Conservation (phyloP, 2,797 vertebrate species). For the Coreius guichenoti region DNA sequence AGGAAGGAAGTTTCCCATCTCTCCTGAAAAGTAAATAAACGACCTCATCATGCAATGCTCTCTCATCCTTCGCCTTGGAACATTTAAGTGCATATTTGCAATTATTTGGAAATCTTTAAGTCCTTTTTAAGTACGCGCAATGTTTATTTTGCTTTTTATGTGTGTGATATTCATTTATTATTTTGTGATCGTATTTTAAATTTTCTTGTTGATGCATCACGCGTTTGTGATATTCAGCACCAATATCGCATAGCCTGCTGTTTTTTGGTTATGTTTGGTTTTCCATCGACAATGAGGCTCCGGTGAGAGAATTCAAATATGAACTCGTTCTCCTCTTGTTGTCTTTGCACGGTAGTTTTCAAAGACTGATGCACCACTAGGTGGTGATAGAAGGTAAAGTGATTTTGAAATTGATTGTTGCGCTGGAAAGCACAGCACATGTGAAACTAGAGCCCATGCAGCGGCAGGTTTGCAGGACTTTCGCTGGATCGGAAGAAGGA, state of each 20-base stretch:
- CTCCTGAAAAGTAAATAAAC: conserved; percentile 54
- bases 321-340: background rate
- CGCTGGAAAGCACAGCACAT: conserved; percentile 11
- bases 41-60: conserved; percentile 13
- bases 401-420: conserved; percentile 23
- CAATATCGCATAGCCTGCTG: background rate
- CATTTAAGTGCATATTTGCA: conserved; percentile 30
- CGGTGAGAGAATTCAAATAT: background rate
- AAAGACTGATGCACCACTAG: conserved; percentile 29
- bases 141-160: conserved; percentile 29
- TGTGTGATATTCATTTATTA: background rate
- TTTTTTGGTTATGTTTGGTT: background rate
- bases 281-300: background rate
- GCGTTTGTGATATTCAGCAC: background rate
- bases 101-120: conserved; percentile 1
- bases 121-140: background rate
- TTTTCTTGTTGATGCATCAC: conserved; percentile 3
- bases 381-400: conserved; percentile 41
- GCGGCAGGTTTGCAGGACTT: conserved; percentile 20
- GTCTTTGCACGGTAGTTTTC: background rate
- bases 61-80: conserved; percentile 14
- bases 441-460: conserved; percentile 8
- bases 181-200: background rate
- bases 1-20: conserved; percentile 49
- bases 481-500: conserved; percentile 13